Conservation (phyloP, 2,888 invertebrate genomes). For the Lithophane ornitopus region DNA sequence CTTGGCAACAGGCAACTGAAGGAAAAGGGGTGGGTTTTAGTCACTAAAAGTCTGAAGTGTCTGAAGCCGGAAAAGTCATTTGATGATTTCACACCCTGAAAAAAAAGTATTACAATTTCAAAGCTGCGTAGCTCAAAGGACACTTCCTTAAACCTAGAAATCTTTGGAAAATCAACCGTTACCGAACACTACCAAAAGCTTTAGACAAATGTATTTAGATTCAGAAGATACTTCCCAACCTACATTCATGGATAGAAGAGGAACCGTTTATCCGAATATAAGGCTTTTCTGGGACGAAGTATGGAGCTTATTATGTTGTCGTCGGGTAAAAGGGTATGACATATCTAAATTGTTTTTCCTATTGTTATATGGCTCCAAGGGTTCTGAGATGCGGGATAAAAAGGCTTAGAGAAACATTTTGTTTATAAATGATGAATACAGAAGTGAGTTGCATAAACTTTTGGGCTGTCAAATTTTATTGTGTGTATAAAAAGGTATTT, state of each 20-base stretch:
- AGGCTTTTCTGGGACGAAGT: constrained; percentile 44
- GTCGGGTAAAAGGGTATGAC: constrained; percentile 63
- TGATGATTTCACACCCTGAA: too few relatives aligned
- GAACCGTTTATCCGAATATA: constrained; percentile 52
- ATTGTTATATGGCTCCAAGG: constrained; percentile 58
- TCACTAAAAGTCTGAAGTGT: too few relatives aligned
- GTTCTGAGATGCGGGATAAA: constrained; percentile 45
- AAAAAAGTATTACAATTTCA: too few relatives aligned
- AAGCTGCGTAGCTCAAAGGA: constrained; percentile 1
- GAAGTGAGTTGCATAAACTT: constrained; percentile 41
- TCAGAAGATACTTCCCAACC: constrained; percentile 47
- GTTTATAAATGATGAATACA: constrained; percentile 43
- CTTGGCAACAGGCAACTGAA: too few relatives aligned
- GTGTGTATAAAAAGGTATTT: constrained; percentile 2
- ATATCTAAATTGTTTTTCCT: constrained; percentile 65
- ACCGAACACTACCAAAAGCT: constrained; percentile 3
- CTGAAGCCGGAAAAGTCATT: too few relatives aligned
- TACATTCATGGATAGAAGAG: constrained; percentile 37
- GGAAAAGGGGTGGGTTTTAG: too few relatives aligned
- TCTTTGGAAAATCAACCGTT: not conserved
- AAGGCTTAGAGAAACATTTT: constrained; percentile 54
- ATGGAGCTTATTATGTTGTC: constrained; percentile 59
- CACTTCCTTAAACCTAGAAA: constrained; percentile 4
- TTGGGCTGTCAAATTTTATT: constrained; percentile 8
- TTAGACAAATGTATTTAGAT: constrained; percentile 43